Conservation (phyloP, 2,888 invertebrate species). For the Metellina segmentata region DNA sequence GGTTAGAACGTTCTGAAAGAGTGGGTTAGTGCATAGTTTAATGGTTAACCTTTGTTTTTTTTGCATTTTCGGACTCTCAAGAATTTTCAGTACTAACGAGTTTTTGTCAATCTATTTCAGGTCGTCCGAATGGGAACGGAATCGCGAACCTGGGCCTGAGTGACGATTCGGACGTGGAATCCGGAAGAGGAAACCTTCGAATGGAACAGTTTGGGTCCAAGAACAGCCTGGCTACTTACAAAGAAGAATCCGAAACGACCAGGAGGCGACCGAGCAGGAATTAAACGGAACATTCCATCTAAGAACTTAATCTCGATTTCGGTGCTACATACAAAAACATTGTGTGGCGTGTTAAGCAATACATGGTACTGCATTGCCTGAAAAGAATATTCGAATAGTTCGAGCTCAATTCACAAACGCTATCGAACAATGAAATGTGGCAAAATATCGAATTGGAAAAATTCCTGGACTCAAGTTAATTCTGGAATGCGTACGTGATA, state of each 20-base stretch:
- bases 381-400: too few relatives aligned
- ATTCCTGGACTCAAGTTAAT: neutral
- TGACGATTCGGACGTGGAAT: slow-evolving; percentile 72
- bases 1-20: too few relatives aligned
- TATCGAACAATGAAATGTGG: neutral
- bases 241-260: slow-evolving; percentile 68
- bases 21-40: too few relatives aligned
- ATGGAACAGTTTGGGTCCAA: slow-evolving; percentile 70
- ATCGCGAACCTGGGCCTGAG: slow-evolving; percentile 58
- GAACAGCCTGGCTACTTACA: slow-evolving; percentile 66
- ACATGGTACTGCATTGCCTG: neutral
- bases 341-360: neutral
- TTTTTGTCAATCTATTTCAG: slow-evolving; percentile 21
- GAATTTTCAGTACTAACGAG: too few relatives aligned
- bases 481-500: neutral
- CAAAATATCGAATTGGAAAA: neutral
- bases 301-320: neutral
- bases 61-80: too few relatives aligned
- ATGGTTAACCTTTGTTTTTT: too few relatives aligned
- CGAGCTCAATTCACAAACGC: too few relatives aligned
- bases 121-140: slow-evolving; percentile 63
- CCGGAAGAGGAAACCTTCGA: slow-evolving; percentile 61
- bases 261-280: slow-evolving; percentile 42
- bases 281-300: neutral
- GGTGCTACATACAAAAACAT: neutral